Percentiles rank a stretch among this genome's conserved stretches.
Evolutionary conservation across 2,113 vertebrate species (phyloP).

Genomic region (Zapus hudsonius): DNA sequence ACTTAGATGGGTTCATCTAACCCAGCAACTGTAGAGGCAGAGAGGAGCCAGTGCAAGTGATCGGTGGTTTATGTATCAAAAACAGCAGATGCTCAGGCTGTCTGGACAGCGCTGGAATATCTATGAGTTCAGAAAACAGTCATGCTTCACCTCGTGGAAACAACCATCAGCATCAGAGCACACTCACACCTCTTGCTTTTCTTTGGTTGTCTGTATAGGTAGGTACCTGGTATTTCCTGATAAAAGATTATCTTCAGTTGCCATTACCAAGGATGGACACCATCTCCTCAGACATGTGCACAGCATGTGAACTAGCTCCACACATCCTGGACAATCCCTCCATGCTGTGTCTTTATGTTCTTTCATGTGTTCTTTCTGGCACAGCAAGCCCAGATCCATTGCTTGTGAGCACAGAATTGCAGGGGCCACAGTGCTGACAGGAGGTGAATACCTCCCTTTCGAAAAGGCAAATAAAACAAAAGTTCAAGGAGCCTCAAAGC

Average conservation of each 20-base stretch:
- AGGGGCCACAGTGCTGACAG: not conserved
- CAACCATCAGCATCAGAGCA: rapidly evolving
- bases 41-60: not conserved
- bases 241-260: not conserved
- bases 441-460: not conserved
- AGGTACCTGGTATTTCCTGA: not conserved
- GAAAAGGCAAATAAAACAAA: conserved; percentile 65
- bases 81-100: not conserved
- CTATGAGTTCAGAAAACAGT: not conserved
- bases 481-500: conserved; percentile 24
- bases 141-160: not conserved
- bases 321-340: not conserved
- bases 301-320: not conserved
- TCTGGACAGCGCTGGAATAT: not conserved
- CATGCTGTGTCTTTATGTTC: not conserved
- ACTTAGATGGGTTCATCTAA: not conserved
- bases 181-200: not conserved
- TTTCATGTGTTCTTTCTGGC: not conserved
- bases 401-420: not conserved
- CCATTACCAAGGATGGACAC: not conserved
- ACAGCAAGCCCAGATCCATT: not conserved
- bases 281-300: not conserved
- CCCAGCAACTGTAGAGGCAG: not conserved
- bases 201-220: not conserved
- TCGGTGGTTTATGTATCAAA: not conserved